Base-by-base conservation (phyloP, 2,797 vertebrate species). In the Mus spretus region DNA sequence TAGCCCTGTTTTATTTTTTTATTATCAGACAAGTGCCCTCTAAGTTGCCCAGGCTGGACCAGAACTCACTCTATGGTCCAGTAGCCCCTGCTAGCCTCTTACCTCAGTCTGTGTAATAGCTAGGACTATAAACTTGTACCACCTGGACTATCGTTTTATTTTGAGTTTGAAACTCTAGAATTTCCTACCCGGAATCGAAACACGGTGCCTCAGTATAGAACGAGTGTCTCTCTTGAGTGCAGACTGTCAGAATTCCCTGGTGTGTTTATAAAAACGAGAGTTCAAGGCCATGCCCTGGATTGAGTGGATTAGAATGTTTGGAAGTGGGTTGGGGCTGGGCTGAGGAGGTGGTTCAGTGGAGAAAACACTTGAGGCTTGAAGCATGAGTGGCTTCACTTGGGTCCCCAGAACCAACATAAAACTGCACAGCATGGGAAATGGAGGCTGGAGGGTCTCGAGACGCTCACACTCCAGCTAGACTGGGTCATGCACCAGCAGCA, bases 141-240 rank as follows among this genome's bases (percentile, higher is more conserved):
- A 26, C 47, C 34, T n/a, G 65, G 47, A 4, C 65, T n/a, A 22
- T 19, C 50, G 34, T 89, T 59, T 81, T 85, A 88, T 40, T 63
- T 9, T 65, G 37, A 61, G 10, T 79, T 88, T 50, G 88, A 57
- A 95, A 88, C 37, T 57, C n/a, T 26, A 78, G 59, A 90, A 88
- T 44, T 93, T 95, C 89, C 63, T 85, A 11, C 65, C 50, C 0
- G 12, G 47, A 55, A 82, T 28, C 12, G 70, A 94, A 59, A 90
- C 34, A 59, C 19, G 44, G 70, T 44, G 24, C 13, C 34, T 72
- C 28, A 26, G 6, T 13, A 24, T 3, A 37, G 70, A 50, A 77
- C 34, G 22, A 92, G 93, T 24, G 15, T 72, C 65, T 92, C n/a
- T 96, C 40, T 82, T 57, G 26, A 67, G 40, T 14, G 22, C 34